Evolutionary conservation across 2,888 invertebrate genomes (phyloP).

Genomic region (Acleris emargana): DNA sequence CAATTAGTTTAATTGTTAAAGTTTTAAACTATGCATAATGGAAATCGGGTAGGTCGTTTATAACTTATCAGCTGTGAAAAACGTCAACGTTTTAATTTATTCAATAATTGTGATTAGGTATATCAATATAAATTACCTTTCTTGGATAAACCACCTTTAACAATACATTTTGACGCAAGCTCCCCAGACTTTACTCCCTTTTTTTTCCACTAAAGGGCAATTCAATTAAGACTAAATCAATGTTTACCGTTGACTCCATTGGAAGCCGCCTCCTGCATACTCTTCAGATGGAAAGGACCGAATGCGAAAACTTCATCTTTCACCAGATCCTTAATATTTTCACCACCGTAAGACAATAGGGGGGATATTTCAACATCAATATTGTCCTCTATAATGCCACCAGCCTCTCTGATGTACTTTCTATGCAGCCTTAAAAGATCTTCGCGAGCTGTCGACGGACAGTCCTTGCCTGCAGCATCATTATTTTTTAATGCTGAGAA

Average conservation of each 20-base stretch:
- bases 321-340: constrained; percentile 88
- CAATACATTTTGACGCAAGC: background rate
- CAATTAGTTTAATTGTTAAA: too few relatives aligned
- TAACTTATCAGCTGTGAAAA: too few relatives aligned
- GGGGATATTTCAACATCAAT: constrained; percentile 96
- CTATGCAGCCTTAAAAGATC: constrained; percentile 91
- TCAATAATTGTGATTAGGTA: too few relatives aligned
- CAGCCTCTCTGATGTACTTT: constrained; percentile 91
- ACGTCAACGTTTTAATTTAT: too few relatives aligned
- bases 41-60: too few relatives aligned
- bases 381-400: constrained; percentile 87
- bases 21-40: too few relatives aligned
- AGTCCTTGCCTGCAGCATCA: constrained; percentile 94
- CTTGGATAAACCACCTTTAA: too few relatives aligned
- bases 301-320: constrained; percentile 86
- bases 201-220: background rate
- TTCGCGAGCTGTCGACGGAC: constrained; percentile 92
- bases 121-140: too few relatives aligned
- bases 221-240: constrained; percentile 41
- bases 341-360: constrained; percentile 94
- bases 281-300: constrained; percentile 85
- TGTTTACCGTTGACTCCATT: constrained; percentile 74
- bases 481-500: constrained; percentile 99
- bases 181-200: background rate
- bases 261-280: constrained; percentile 62